These are phyloP conservation scores for Lasioglossum villosulum DNA, from an alignment of 2,888 invertebrate species.

Conservation along the genomic window DNA sequence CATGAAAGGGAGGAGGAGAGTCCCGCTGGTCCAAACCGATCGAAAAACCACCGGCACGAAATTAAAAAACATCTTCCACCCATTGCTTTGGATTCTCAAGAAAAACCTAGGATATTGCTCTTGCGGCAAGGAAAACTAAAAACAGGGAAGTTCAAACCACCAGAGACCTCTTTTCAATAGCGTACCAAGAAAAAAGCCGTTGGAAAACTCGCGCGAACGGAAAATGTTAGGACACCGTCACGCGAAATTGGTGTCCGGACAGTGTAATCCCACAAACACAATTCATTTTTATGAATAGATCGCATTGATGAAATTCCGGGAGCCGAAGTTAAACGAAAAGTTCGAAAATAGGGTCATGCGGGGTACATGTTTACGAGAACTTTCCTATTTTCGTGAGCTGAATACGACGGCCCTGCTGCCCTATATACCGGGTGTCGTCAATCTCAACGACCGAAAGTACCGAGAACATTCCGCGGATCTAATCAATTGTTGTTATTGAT, in stretches of 20 bases:
- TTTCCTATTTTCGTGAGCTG: slow-evolving; percentile 7
- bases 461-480: not conserved
- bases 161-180: not conserved
- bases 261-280: not conserved
- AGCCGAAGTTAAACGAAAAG: not conserved
- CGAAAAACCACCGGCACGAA: not conserved
- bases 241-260: not conserved
- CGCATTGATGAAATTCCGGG: not conserved
- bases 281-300: not conserved
- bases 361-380: not conserved
- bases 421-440: not conserved
- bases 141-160: not conserved
- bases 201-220: not conserved
- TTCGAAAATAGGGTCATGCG: slow-evolving; percentile 1
- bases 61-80: not conserved
- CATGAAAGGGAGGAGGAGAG: not conserved
- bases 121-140: not conserved
- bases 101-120: not conserved
- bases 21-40: not conserved
- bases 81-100: not conserved
- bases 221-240: not conserved
- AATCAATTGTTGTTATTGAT: not conserved
- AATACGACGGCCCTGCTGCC: not conserved
- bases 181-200: not conserved
- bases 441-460: not conserved